These are phyloP conservation scores for Chloroceryle amazona DNA, from an alignment of 2,797 vertebrate genomes.

Conservation along the genomic window DNA sequence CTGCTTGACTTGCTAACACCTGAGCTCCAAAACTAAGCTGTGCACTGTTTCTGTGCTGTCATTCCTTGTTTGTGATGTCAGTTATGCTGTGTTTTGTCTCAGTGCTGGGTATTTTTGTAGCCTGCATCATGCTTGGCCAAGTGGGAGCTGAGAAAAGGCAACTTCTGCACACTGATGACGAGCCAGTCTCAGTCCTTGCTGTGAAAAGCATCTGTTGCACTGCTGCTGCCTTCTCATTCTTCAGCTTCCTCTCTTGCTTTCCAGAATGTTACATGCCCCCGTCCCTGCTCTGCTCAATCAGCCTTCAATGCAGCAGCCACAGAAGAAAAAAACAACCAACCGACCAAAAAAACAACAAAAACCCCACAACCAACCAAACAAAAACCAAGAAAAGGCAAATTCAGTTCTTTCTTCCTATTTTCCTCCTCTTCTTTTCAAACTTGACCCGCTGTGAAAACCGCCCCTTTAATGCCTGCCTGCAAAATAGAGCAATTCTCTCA, in stretches of 20 bases:
- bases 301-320: background rate
- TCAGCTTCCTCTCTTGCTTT: background rate
- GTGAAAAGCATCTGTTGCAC: background rate
- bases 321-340: background rate
- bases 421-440: background rate
- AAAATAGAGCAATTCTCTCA: background rate
- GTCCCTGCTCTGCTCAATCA: background rate
- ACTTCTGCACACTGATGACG: background rate
- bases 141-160: background rate
- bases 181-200: background rate
- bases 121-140: background rate
- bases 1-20: background rate
- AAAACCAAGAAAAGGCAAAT: background rate
- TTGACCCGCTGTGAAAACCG: background rate
- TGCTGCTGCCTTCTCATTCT: background rate
- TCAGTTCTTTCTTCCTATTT: background rate
- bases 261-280: background rate
- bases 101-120: background rate
- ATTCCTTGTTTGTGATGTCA: background rate
- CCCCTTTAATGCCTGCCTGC: conserved; percentile 51
- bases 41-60: accelerated
- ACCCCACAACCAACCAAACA: too few relatives aligned
- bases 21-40: background rate
- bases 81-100: background rate
- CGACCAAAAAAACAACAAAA: too few relatives aligned